Base-by-base conservation (phyloP, 2,888 invertebrate genomes). In the Charanyca ferruginea region DNA sequence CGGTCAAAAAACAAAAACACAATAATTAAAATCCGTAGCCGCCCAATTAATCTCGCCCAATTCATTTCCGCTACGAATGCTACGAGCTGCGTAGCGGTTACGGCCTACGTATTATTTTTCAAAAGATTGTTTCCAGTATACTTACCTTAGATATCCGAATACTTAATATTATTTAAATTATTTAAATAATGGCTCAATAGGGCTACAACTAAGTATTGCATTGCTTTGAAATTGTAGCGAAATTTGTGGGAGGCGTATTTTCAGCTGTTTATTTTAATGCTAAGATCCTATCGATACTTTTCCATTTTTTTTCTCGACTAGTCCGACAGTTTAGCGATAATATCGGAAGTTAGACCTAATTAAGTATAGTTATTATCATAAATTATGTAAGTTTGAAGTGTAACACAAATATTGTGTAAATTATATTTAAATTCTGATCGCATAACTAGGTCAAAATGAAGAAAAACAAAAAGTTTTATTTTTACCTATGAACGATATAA, bases 61-160 rank as follows among this genome's bases (percentile, higher is more conserved):
- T 18, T n/a, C n/a, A n/a, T n/a, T 45, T 28, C 11, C 2, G 38
- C 23, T 67, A 71, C 63, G 51, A 51, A 22, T 47, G 51, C 72
- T 71, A 67, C 63, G 63, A 51, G 13, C 13, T 8, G 23, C 44
- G 72, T 67, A 67, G 63, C 63, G 1, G 7, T 45, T 45, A 16
- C 49, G 28, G 8, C 11, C 64, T 61, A 35, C 16, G 35, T 7
- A 1, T 22, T 5, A 28, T 60, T 18, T 51, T 22, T 42, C 6
- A 22, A 42, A 25, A 55, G 11, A n/a, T 9, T 53, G 4, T 2
- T 9, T 32, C 2, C 9, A 8, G 13, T 38, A 38, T 16, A 16
- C 38, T n/a, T n/a, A n/a, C n/a, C n/a, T n/a, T n/a, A n/a, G n/a
- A n/a, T n/a, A n/a, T n/a, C n/a, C n/a, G n/a, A 28, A 28, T 28